Conservation (phyloP, 2,113 vertebrate genomes). For the Ochotona curzoniae region DNA sequence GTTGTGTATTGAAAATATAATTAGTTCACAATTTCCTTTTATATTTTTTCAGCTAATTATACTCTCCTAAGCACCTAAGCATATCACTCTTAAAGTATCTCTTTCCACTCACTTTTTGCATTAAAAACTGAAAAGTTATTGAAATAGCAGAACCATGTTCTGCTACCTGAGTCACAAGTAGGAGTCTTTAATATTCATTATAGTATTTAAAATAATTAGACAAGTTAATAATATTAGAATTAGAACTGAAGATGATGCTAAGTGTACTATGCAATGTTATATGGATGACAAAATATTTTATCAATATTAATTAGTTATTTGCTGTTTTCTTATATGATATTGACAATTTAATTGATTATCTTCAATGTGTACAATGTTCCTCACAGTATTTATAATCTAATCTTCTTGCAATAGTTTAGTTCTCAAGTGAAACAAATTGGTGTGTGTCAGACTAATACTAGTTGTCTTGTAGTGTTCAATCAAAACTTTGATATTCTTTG, state of each 20-base stretch:
- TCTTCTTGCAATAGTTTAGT: constrained; percentile 48
- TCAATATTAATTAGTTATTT: constrained; percentile 36
- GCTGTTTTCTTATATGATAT: background rate
- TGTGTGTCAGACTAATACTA: constrained; percentile 50
- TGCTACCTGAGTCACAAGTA: background rate
- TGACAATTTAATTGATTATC: constrained; percentile 58
- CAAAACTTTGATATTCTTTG: constrained; percentile 47
- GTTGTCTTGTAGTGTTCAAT: constrained; percentile 51
- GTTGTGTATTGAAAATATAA: constrained; percentile 32
- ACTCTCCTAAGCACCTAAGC: constrained; percentile 29
- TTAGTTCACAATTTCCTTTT: constrained; percentile 48
- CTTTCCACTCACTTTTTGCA: background rate
- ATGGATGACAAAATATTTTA: background rate
- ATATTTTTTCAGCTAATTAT: constrained; percentile 34
- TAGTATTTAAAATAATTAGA: background rate
- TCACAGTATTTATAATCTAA: constrained; percentile 1
- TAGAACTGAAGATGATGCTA: too few relatives aligned
- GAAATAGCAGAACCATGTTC: background rate
- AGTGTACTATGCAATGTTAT: background rate
- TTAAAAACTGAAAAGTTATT: background rate
- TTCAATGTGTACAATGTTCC: constrained; percentile 25
- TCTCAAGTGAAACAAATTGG: constrained; percentile 18
- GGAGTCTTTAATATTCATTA: background rate
- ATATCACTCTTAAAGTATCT: background rate
- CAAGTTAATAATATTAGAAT: background rate